These are phyloP conservation scores for Trypoxylon attenuatum DNA, from an alignment of 2,888 invertebrate species.

Conservation along the genomic window DNA sequence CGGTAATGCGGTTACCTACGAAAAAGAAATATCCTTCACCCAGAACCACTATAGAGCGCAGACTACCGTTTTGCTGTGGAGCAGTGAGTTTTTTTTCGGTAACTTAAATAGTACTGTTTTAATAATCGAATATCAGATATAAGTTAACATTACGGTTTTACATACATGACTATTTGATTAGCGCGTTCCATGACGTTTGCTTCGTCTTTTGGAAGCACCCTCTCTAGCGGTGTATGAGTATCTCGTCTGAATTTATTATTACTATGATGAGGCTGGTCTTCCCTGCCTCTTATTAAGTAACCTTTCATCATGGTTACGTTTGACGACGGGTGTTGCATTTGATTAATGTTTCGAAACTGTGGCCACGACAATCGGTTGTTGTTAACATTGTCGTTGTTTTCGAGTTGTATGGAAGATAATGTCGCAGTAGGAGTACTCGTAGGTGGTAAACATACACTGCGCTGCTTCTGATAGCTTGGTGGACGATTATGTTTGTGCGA, in stretches of 20 bases:
- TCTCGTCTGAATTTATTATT: slow-evolving; percentile 72
- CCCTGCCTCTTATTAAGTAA: slow-evolving; percentile 67
- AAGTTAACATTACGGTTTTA: slow-evolving; percentile 71
- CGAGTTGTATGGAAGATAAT: slow-evolving; percentile 74
- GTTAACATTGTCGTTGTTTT: slow-evolving; percentile 76
- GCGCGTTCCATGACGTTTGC: slow-evolving; percentile 89
- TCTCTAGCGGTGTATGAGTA: slow-evolving; percentile 76
- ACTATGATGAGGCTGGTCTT: slow-evolving; percentile 72
- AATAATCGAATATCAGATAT: slow-evolving; percentile 47
- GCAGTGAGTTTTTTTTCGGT: slow-evolving; percentile 44
- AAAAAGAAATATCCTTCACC: slow-evolving; percentile 62
- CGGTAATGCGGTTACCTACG: slow-evolving; percentile 50
- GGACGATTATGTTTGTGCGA: slow-evolving; percentile 72
- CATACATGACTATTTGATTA: slow-evolving; percentile 92
- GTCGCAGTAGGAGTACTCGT: slow-evolving; percentile 65
- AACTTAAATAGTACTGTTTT: slow-evolving; percentile 56
- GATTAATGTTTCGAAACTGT: slow-evolving; percentile 76
- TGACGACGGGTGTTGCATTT: slow-evolving; percentile 67
- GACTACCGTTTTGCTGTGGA: slow-evolving; percentile 49
- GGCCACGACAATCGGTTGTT: slow-evolving; percentile 79
- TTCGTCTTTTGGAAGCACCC: slow-evolving; percentile 82
- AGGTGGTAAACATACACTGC: slow-evolving; percentile 69
- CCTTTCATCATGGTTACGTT: slow-evolving; percentile 65
- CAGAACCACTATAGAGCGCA: slow-evolving; percentile 52
- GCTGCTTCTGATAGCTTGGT: slow-evolving; percentile 73